Conservation (phyloP, 2,113 vertebrate species). For the Equus quagga region DNA sequence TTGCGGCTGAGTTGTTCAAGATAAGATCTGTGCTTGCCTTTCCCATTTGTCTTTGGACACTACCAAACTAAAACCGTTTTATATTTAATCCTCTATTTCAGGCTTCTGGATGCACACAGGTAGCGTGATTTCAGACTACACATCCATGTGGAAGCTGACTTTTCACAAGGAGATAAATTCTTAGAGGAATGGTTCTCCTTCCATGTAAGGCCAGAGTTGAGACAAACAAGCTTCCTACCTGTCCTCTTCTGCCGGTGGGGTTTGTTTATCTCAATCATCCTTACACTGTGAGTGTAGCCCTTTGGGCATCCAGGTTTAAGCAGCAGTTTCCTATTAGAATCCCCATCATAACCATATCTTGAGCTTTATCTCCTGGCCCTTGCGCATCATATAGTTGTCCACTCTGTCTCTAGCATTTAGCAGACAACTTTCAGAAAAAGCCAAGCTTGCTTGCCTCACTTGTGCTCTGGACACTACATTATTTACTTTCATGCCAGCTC, state of each 20-base stretch:
- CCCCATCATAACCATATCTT: not conserved
- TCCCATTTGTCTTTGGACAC: not conserved
- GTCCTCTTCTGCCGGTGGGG: not conserved
- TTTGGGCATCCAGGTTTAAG: not conserved
- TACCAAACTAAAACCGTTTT: not conserved
- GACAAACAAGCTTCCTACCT: not conserved
- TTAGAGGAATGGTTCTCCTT: not conserved
- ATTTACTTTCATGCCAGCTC: not conserved
- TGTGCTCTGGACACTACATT: not conserved
- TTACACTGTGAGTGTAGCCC: not conserved
- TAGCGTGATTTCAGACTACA: not conserved
- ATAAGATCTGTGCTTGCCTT: conserved; percentile 35
- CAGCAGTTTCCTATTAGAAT: not conserved
- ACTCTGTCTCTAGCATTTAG: not conserved
- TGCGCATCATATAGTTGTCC: not conserved
- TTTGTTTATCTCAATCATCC: not conserved
- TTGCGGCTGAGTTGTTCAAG: not conserved
- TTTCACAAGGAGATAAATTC: not conserved
- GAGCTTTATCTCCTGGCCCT: not conserved
- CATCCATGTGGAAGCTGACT: not conserved
- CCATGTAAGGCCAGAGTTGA: not conserved
- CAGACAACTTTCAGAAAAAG: not conserved
- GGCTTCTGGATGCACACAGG: not conserved
- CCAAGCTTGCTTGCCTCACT: not conserved
- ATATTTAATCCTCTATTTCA: not conserved